A percentile compares a stretch with the other conserved stretches of the same genome.
Evolutionary conservation across 53 echinoderm and acorn worm species (phyloP).

Genomic region (Echinometra lucunter): DNA sequence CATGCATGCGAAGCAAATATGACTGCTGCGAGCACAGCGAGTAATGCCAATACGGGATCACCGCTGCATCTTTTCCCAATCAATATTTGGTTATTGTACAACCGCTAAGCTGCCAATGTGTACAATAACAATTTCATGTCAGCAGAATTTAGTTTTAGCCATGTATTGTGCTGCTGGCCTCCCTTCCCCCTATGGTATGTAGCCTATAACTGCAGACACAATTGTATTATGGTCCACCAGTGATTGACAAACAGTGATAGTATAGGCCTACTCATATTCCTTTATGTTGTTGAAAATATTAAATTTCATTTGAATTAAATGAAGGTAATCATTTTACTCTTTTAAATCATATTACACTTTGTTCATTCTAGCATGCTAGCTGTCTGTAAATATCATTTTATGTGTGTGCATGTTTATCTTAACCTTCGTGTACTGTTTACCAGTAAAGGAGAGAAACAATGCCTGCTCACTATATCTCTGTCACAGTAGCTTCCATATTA

Average conservation of each 20-base stretch:
- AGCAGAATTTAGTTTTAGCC: not conserved
- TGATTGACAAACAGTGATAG: not conserved
- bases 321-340: no score
- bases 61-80: constrained; percentile 20
- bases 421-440: no score
- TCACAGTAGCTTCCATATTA: no score
- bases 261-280: no score
- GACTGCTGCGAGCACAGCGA: constrained; percentile 24
- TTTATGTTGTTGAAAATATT: no score
- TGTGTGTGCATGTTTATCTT: no score
- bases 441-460: no score
- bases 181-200: not conserved
- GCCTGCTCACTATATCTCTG: no score
- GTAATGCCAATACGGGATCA: constrained; percentile 44
- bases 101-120: constrained; percentile 55
- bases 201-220: not conserved
- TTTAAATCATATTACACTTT: no score
- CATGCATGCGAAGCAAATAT: constrained; percentile 17
- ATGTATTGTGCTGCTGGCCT: not conserved
- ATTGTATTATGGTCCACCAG: not conserved
- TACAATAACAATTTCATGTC: constrained; percentile 51
- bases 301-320: no score
- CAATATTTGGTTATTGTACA: constrained; percentile 62
- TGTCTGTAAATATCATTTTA: no score
- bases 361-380: no score